These are phyloP conservation scores for Rambutsinella grinnellia DNA, from an alignment of 2,888 invertebrate species.

Conservation along the genomic window DNA sequence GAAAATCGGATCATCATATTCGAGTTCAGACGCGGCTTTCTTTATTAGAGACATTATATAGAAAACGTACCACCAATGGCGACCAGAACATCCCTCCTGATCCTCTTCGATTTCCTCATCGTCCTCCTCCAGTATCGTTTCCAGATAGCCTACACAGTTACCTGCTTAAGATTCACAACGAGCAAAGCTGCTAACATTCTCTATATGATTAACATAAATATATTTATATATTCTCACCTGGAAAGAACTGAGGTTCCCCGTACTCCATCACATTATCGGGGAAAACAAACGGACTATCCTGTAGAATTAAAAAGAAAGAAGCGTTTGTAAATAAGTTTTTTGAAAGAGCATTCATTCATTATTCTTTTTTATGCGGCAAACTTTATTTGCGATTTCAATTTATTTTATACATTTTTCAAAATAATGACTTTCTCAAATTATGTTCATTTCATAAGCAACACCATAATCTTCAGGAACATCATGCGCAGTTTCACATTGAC, in stretches of 20 bases:
- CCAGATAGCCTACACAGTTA: slow-evolving; percentile 65
- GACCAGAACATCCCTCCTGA: slow-evolving; percentile 67
- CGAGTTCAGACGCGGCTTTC: no score
- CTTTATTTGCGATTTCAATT: neutral
- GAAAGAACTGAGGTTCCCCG: slow-evolving; percentile 65
- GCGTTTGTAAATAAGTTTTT: no score
- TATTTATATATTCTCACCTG: no score
- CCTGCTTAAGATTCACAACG: slow-evolving; percentile 5
- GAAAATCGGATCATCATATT: no score
- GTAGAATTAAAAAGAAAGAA: slow-evolving; percentile 23
- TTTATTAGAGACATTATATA: no score
- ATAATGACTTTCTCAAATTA: no score
- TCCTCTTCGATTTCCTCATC: slow-evolving; percentile 65
- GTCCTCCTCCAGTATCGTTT: slow-evolving; percentile 67
- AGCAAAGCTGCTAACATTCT: neutral
- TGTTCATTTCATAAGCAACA: no score
- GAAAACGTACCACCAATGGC: slow-evolving; percentile 67
- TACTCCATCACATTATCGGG: slow-evolving; percentile 66
- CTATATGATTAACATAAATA: no score
- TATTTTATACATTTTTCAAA: no score
- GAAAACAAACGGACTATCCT: slow-evolving; percentile 65
- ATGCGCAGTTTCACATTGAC: no score
- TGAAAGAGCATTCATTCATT: neutral
- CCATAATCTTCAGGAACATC: no score
- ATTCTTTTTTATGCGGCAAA: neutral